Evolutionary conservation across 2,797 vertebrate genomes (phyloP).

Genomic region (Alca torda): DNA sequence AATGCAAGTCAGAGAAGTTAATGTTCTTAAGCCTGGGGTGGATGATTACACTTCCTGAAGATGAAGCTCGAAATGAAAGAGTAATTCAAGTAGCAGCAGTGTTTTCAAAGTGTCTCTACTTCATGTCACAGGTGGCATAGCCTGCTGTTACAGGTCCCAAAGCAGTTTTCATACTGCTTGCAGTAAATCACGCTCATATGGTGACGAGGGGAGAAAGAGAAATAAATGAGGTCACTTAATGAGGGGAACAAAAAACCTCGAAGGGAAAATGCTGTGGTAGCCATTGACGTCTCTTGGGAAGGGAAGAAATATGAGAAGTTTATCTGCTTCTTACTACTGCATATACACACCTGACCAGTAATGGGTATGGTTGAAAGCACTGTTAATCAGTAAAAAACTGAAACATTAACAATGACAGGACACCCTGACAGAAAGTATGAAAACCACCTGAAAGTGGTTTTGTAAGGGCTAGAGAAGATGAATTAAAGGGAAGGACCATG

Average conservation of each 20-base stretch:
- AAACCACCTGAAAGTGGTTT: not conserved
- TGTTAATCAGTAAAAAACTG: not conserved
- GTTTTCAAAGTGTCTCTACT: not conserved
- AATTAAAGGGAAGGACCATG: not conserved
- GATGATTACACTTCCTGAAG: conserved; percentile 6
- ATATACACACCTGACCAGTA: not conserved
- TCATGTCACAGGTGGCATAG: not conserved
- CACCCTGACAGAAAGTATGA: not conserved
- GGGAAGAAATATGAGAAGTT: not conserved
- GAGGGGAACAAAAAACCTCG: not conserved
- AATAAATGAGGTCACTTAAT: not conserved
- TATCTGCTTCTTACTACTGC: not conserved
- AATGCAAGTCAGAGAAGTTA: not conserved
- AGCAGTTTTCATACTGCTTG: not conserved
- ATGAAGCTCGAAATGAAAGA: not conserved
- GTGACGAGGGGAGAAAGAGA: not conserved
- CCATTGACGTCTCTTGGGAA: not conserved
- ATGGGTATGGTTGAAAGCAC: not conserved
- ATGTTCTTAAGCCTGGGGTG: not conserved
- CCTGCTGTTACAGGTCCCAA: not conserved
- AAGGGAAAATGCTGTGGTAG: not conserved
- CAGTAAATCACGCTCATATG: not conserved
- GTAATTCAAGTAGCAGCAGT: not conserved
- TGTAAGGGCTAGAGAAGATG: not conserved
- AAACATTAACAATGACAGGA: not conserved